These are phyloP conservation scores for Sceloporus tristichus DNA, from an alignment of 2,113 vertebrate species.

Conservation along the genomic window DNA sequence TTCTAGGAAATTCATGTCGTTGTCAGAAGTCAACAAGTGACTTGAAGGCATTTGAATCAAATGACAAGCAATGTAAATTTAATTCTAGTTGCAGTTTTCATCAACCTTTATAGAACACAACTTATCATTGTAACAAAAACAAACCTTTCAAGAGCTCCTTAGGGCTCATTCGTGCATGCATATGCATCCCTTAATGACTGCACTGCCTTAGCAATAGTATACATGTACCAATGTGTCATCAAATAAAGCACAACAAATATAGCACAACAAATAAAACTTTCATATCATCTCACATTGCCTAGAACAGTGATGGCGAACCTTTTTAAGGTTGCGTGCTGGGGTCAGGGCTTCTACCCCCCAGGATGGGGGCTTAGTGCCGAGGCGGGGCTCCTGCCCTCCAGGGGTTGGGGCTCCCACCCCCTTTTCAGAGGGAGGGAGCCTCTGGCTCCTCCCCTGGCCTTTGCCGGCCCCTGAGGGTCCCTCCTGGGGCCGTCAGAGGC, in stretches of 20 bases:
- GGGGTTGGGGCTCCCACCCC: too few species aligned
- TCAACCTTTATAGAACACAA: neutral
- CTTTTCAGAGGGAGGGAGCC: too few species aligned
- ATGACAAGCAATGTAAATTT: neutral
- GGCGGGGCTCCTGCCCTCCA: too few species aligned
- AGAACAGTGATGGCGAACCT: too few species aligned
- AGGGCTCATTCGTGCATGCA: neutral
- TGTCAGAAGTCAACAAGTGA: too few species aligned
- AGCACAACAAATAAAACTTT: conserved; percentile 7
- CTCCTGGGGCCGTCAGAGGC: too few species aligned
- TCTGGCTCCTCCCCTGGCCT: too few species aligned
- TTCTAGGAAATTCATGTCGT: too few species aligned
- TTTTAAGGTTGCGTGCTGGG: too few species aligned
- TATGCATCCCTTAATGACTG: neutral
- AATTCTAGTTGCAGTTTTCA: neutral
- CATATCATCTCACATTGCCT: neutral
- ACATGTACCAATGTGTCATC: neutral
- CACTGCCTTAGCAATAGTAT: neutral
- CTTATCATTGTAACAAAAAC: neutral
- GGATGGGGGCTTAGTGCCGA: too few species aligned
- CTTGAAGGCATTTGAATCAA: neutral
- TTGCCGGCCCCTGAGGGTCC: too few species aligned
- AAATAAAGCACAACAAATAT: neutral
- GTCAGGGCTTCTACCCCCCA: too few species aligned
- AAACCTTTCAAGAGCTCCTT: neutral